A percentile compares a stretch with the other conserved stretches of the same genome.
phyloP scores from a whole-genome alignment of 2,797 vertebrate genomes.

The Micrastur ruficollis region DNA sequence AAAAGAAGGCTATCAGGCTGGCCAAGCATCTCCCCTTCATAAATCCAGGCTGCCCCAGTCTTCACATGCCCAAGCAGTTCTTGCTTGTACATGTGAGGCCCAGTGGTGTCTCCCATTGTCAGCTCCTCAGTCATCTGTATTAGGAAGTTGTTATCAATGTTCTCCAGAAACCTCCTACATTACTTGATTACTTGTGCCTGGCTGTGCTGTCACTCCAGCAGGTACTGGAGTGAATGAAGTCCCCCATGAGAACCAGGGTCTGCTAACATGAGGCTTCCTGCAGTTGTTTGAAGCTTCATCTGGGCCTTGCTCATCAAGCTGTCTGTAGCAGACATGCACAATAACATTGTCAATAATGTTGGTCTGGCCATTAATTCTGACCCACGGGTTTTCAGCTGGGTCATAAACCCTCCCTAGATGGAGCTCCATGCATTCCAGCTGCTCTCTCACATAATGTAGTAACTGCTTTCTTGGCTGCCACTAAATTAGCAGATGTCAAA shows the following conservation, averaged over 20 bases:
- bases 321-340: neutral
- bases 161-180: neutral
- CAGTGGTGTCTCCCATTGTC: rapidly evolving
- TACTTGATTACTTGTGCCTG: neutral
- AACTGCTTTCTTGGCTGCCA: neutral
- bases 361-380: neutral
- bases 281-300: neutral
- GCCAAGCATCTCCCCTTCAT: neutral
- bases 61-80: neutral
- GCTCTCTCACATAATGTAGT: neutral
- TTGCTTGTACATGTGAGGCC: rapidly evolving
- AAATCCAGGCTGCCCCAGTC: neutral
- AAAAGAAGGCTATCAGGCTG: neutral
- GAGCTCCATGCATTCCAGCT: neutral
- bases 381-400: neutral
- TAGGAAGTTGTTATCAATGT: neutral
- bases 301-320: neutral
- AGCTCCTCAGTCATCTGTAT: neutral
- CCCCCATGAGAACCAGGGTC: neutral
- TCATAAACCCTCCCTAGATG: neutral
- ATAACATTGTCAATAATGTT: rapidly evolving
- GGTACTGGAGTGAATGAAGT: neutral
- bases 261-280: neutral
- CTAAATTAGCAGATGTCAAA: neutral
- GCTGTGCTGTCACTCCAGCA: neutral